phyloP scores from a whole-genome alignment of 92 coral and sea anemone genomes.

The Epizoanthus ramosus region DNA sequence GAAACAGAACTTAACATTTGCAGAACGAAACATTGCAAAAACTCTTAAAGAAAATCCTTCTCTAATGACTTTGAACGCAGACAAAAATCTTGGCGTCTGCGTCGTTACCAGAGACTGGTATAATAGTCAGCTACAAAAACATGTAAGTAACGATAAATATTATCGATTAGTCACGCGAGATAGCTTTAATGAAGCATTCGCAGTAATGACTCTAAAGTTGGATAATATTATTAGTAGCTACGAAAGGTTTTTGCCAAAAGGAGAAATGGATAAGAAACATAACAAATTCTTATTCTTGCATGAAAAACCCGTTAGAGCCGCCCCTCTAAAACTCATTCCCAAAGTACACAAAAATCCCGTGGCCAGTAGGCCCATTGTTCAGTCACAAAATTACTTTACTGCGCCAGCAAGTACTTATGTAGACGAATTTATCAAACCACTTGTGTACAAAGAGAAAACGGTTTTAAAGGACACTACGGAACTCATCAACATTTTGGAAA shows the following conservation, averaged over 20 bases:
- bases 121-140: too few relatives aligned
- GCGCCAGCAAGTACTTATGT: slow-evolving; percentile 21
- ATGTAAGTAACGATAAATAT: too few relatives aligned
- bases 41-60: slow-evolving; percentile 13
- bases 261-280: not conserved
- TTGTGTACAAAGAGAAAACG: slow-evolving; percentile 24
- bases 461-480: slow-evolving; percentile 10
- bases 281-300: not conserved
- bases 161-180: too few relatives aligned
- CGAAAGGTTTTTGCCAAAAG: slow-evolving; percentile 5
- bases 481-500: slow-evolving; percentile 25
- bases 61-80: slow-evolving; percentile 8
- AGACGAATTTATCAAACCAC: slow-evolving; percentile 17
- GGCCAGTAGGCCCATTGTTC: slow-evolving; percentile 30
- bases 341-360: slow-evolving; percentile 13
- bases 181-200: too few relatives aligned
- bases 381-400: slow-evolving; percentile 26
- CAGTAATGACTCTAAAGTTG: too few relatives aligned
- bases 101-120: not conserved
- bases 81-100: slow-evolving; percentile 15
- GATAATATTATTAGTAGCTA: not conserved
- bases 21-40: slow-evolving; percentile 4
- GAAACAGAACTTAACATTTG: slow-evolving; percentile 9
- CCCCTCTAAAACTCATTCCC: slow-evolving; percentile 1
- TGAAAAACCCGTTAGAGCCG: not conserved